phyloP scores from a whole-genome alignment of 2,113 vertebrate genomes.

The Ondatra zibethicus region DNA sequence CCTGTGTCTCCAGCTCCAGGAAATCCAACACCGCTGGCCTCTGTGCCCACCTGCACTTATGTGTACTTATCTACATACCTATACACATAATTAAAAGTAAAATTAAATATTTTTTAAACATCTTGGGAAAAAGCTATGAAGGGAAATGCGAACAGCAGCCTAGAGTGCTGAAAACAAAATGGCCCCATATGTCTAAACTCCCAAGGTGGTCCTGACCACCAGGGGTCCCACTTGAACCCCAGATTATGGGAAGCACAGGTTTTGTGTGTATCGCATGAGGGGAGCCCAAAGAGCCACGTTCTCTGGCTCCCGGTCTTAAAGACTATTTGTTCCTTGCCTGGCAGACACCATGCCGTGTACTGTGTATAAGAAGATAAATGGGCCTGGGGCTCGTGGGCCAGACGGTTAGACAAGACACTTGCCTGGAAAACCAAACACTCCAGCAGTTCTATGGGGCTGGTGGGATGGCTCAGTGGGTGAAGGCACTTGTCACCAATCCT shows the following conservation, averaged over 20 bases:
- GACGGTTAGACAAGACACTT: neutral
- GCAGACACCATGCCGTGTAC: neutral
- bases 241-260: neutral
- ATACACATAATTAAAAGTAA: neutral
- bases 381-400: neutral
- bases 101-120: neutral
- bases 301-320: neutral
- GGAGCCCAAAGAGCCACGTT: neutral
- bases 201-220: neutral
- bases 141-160: neutral
- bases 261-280: neutral
- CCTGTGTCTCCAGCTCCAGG: neutral
- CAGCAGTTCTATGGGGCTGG: neutral
- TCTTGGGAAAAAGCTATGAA: neutral
- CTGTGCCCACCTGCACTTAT: neutral
- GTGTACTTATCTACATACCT: neutral
- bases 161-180: neutral
- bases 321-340: too few species aligned
- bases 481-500: neutral
- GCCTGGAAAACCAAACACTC: neutral
- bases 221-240: neutral
- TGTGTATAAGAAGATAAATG: neutral
- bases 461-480: neutral
- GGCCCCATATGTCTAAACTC: neutral
- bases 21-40: neutral